Conservation (phyloP, 2,113 vertebrate species). For the Tachuris rubrigastra region DNA sequence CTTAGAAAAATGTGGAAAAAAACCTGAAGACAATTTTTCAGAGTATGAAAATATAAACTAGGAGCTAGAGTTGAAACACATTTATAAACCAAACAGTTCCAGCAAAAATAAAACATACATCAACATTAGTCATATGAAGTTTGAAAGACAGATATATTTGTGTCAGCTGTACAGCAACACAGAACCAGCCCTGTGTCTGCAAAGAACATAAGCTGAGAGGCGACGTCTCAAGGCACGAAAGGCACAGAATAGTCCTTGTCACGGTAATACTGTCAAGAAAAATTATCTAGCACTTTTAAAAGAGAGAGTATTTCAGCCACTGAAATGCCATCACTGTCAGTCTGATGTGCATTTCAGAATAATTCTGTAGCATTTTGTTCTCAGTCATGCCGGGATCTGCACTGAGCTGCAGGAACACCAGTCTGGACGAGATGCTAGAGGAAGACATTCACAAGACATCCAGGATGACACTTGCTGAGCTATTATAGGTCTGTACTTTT, state of each 20-base stretch:
- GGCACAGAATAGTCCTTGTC: background rate
- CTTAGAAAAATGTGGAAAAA: background rate
- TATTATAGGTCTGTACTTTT: background rate
- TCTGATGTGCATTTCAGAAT: conserved; percentile 37
- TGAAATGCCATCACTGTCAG: conserved; percentile 41
- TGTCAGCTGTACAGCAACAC: conserved; percentile 3
- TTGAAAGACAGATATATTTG: conserved; percentile 35
- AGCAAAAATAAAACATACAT: conserved; percentile 41
- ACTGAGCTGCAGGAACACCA: background rate
- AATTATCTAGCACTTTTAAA: background rate
- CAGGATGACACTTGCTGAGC: background rate
- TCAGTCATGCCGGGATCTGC: background rate
- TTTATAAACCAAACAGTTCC: background rate
- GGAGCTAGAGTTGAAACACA: background rate
- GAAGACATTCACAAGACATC: background rate
- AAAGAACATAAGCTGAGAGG: background rate
- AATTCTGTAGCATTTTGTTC: conserved; percentile 14
- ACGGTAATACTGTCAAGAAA: conserved; percentile 11
- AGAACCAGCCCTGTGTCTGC: conserved; percentile 5
- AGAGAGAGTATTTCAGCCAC: conserved; percentile 10
- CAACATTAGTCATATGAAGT: background rate
- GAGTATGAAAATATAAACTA: background rate
- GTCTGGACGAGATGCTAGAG: background rate
- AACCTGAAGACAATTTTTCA: background rate
- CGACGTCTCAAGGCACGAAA: background rate